Evolutionary conservation across 2,113 vertebrate genomes (phyloP), one percentile per base, ranked within the genome.

Genomic region (Eurypyga helias): DNA sequence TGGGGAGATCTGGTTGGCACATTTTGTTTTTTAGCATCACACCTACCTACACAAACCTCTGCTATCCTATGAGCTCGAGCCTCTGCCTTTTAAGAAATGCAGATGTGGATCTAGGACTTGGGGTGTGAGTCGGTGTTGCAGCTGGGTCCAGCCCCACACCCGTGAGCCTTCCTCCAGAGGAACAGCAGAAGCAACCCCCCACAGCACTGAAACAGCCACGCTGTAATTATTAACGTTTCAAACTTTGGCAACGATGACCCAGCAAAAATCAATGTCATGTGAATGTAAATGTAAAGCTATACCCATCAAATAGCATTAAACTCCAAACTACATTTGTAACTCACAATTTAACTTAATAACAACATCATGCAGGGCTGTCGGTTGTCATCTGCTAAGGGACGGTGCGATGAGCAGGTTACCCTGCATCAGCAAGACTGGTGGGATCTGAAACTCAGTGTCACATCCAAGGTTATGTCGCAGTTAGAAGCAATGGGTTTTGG

Each of bases 321-420:
- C 13, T 29, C 49, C 21, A 38, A 45, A 16, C 24, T 25, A 51
- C 9, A 1, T 9, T 17, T n/a, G 28, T 26, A 45, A 18, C 52
- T 93, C 60, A 5, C 18, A 33, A 18, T 38, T 61, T n/a, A 61
- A 80, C 36, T 64, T 28, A 23, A 7, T 10, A 38, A 20, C 29
- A 17, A 24, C n/a, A 9, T 25, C 38, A 9, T 0, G 26, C 16
- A 9, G 36, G 34, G 76, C 64, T 86, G n/a, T 6, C 1, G 3
- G 36, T 3, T 17, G 20, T 38, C 61, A 58, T 11, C 55, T n/a
- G 52, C 29, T 12, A 10, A 3, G 13, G 28, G 67, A 51, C 0
- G 0, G 43, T 3, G 1, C 2, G 1, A 36, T 8, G 48, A 51
- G 54, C 13, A 0, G 23, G 41, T 45, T 41, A 25, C 36, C 10